Evolutionary conservation across 2,113 vertebrate genomes (phyloP), one percentile per base, ranked within the genome.

Genomic region (Scomber colias): DNA sequence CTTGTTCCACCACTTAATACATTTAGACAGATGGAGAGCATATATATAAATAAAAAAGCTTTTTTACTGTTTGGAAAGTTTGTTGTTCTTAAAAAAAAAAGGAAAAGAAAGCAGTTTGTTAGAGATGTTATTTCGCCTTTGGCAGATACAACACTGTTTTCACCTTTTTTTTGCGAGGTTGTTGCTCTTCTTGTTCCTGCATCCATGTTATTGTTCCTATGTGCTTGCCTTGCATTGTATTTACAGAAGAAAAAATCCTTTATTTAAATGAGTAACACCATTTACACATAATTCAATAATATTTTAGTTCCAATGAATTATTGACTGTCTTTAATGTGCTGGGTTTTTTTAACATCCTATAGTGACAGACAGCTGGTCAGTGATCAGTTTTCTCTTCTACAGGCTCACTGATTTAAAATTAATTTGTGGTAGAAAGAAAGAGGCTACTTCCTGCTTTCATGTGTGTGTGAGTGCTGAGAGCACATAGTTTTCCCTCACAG

Each of bases 1-100:
- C 45, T 53, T 59, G 27, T 60, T 84, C 21, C 24, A 30, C 45
- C 35, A 53, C 57, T 72, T 62, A 21, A 67, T 72, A 71, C 2
- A 67, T 69, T 46, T 35, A 15, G 45, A 81, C 68, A 55, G 77
- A 76, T 81, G 73, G 68, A 27, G 51, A 46, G 35, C 62, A 56
- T 16, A 62, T 49, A 27, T 48, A 56, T 16, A 62, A 49, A 27
- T 48, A 81, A 66, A 57, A 45, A 6, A 64, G 3, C 35, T 10
- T 3, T 17, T 57, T 51, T 21, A 63, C 30, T 46, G 45, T 74
- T 57, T 55, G 17, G 49, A 59, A 78, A 63, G n/a, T 69, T 60
- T 48, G 15, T 1, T 53, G 35, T 19, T 64, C 3, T 27, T 27
- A 48, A 48, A 48, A 14, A 15, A 48, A 9, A 19, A 11, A 16